phyloP scores from a whole-genome alignment of 1,140 invertebrate species.

The Leptestheria dahalacensis region DNA sequence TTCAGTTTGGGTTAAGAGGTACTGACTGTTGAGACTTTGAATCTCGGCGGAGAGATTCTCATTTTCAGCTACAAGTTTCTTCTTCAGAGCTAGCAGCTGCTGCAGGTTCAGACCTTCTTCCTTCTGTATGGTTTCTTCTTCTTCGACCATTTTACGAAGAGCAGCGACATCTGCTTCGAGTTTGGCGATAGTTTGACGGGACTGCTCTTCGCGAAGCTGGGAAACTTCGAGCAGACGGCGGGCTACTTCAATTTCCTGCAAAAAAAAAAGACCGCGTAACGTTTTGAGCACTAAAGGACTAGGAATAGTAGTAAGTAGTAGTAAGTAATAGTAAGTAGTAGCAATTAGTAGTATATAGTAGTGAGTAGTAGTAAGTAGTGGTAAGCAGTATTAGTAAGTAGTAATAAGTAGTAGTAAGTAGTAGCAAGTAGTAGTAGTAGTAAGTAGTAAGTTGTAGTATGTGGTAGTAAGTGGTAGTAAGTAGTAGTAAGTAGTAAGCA shows the following conservation, averaged over 20 bases:
- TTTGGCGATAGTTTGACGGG: constrained; percentile 5
- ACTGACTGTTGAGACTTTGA: neutral
- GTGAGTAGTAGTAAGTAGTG: too few species aligned
- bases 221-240: constrained; percentile 11
- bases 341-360: too few species aligned
- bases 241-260: constrained; percentile 13
- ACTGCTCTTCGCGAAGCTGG: constrained; percentile 11
- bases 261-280: neutral
- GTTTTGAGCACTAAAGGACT: too few species aligned
- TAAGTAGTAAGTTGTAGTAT: too few species aligned
- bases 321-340: too few species aligned
- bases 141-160: constrained; percentile 8
- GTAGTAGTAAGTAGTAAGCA: too few species aligned
- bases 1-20: constrained; percentile 1
- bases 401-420: too few species aligned
- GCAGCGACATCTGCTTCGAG: constrained; percentile 3
- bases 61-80: constrained; percentile 2
- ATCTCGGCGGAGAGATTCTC: constrained; percentile 3
- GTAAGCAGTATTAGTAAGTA: too few species aligned
- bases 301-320: too few species aligned
- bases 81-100: constrained; percentile 4
- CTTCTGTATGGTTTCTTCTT: constrained; percentile 9
- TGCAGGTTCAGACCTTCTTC: constrained; percentile 13
- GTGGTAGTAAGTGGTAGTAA: too few species aligned
- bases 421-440: too few species aligned